These are phyloP conservation scores for Muraenolepis orangiensis DNA, from an alignment of 2,797 vertebrate species.

Conservation along the genomic window DNA sequence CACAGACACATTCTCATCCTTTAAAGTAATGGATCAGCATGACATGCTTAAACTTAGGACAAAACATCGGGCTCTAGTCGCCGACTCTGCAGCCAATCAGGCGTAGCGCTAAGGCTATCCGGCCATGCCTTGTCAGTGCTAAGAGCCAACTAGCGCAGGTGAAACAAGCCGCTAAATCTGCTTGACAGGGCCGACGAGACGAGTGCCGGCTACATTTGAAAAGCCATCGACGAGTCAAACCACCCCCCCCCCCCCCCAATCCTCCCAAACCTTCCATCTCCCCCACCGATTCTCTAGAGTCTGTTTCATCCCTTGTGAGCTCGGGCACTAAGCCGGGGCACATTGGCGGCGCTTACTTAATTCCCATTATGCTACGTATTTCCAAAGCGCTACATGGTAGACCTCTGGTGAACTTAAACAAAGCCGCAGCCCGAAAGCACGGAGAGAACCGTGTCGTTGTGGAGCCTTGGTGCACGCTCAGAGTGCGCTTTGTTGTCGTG, in stretches of 20 bases:
- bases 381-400: constrained; percentile 45
- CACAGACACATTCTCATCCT: background rate
- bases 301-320: constrained; percentile 33
- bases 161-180: constrained; percentile 31
- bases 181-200: constrained; percentile 34
- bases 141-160: background rate
- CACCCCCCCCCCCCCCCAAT: background rate
- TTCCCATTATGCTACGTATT: constrained; percentile 58
- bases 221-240: constrained; percentile 46
- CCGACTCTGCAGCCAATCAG: too few species aligned
- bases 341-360: constrained; percentile 37
- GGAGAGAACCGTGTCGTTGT: background rate
- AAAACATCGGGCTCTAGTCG: too few species aligned
- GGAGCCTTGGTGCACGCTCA: background rate
- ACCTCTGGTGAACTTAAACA: constrained; percentile 47
- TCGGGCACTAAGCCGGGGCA: constrained; percentile 29
- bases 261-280: too few species aligned
- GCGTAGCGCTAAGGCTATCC: too few species aligned
- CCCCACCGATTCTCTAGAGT: background rate
- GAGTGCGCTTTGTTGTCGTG: constrained; percentile 39
- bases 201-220: constrained; percentile 41
- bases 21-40: too few species aligned
- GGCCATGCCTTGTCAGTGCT: background rate
- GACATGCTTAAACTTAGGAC: too few species aligned
- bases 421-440: background rate